Conservation (phyloP, 2,797 vertebrate genomes). For the Dallia pectoralis region DNA sequence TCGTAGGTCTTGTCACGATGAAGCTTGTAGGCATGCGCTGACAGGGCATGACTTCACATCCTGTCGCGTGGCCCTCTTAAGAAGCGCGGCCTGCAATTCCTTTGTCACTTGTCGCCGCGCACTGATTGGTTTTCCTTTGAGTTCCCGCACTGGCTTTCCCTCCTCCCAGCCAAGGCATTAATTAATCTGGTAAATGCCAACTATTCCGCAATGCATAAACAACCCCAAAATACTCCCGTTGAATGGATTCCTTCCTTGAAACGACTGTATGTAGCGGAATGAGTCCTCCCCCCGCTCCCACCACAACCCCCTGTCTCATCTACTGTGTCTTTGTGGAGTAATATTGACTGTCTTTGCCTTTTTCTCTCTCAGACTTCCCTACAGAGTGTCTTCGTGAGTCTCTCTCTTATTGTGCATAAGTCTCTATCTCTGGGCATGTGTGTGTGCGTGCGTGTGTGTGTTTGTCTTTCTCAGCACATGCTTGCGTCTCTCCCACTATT, state of each 20-base stretch:
- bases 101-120: slow-evolving; percentile 35
- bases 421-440: background rate
- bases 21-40: slow-evolving; percentile 25
- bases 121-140: slow-evolving; percentile 27
- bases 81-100: slow-evolving; percentile 28
- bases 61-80: slow-evolving; percentile 37
- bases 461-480: background rate
- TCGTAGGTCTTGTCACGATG: slow-evolving; percentile 34
- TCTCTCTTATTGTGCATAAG: slow-evolving; percentile 7
- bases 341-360: background rate
- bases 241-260: slow-evolving; percentile 57
- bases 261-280: slow-evolving; percentile 32
- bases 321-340: slow-evolving; percentile 11
- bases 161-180: slow-evolving; percentile 38
- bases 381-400: background rate
- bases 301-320: background rate
- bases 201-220: slow-evolving; percentile 34
- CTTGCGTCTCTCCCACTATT: too few relatives aligned
- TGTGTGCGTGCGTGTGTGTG: background rate
- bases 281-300: slow-evolving; percentile 19
- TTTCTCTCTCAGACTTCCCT: background rate
- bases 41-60: slow-evolving; percentile 58
- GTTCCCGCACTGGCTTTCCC: slow-evolving; percentile 14
- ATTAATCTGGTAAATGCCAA: slow-evolving; percentile 54
- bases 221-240: slow-evolving; percentile 31